These are phyloP conservation scores for Gambusia holbrooki DNA, from an alignment of 2,113 vertebrate species.

Conservation along the genomic window DNA sequence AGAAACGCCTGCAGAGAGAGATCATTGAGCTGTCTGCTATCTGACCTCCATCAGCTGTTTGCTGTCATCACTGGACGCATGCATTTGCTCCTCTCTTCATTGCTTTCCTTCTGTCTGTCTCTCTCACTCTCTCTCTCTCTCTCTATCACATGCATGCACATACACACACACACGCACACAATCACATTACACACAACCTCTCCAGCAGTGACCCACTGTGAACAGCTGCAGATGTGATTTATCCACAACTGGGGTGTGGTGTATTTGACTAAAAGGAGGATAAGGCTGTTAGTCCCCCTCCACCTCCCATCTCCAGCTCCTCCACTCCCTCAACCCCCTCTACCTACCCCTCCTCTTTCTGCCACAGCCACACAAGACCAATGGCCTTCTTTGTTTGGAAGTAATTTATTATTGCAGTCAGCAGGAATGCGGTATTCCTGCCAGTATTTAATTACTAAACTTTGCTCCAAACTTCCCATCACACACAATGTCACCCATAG, in stretches of 20 bases:
- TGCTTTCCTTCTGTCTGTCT: constrained; percentile 22
- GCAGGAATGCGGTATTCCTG: constrained; percentile 80
- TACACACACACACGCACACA: constrained; percentile 2
- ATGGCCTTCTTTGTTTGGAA: constrained; percentile 81
- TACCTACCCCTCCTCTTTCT: constrained; percentile 8
- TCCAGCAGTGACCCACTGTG: constrained; percentile 78
- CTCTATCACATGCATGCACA: not conserved
- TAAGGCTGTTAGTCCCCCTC: constrained; percentile 62
- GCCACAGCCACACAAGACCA: constrained; percentile 75
- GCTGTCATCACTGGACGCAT: constrained; percentile 67
- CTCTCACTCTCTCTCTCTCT: constrained; percentile 2
- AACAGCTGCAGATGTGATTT: constrained; percentile 80
- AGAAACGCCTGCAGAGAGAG: constrained; percentile 54
- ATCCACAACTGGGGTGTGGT: constrained; percentile 79
- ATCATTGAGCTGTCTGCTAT: constrained; percentile 52
- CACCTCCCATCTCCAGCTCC: not conserved
- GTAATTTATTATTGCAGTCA: constrained; percentile 80
- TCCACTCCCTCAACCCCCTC: too few relatives aligned
- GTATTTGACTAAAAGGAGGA: constrained; percentile 71
- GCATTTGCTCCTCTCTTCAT: constrained; percentile 29
- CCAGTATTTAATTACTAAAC: constrained; percentile 82
- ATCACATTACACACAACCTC: constrained; percentile 9
- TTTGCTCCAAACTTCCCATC: constrained; percentile 77
- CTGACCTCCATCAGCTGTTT: constrained; percentile 71
- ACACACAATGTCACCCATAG: constrained; percentile 67